Evolutionary conservation across 2,888 invertebrate species (phyloP).

Genomic region (Notodonta ziczac): DNA sequence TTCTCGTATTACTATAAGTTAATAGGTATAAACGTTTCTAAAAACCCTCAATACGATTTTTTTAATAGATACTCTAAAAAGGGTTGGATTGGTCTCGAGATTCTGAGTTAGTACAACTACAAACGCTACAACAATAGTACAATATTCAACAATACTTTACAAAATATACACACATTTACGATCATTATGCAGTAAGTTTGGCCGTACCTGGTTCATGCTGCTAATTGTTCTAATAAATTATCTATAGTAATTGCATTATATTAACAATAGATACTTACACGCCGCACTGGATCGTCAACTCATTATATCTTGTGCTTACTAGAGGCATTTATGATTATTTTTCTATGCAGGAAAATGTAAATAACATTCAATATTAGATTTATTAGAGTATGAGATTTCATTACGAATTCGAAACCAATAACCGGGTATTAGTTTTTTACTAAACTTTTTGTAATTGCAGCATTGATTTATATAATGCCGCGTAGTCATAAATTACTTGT

Average conservation of each 20-base stretch:
- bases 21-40: conserved; percentile 74
- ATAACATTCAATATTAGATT: not conserved
- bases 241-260: conserved; percentile 22
- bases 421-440: too few relatives aligned
- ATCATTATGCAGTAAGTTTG: conserved; percentile 42
- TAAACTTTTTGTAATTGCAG: too few relatives aligned
- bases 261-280: conserved; percentile 8
- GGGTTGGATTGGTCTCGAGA: conserved; percentile 80
- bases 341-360: not conserved
- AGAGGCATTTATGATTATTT: too few relatives aligned
- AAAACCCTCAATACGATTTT: conserved; percentile 67
- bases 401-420: too few relatives aligned
- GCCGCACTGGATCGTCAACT: not conserved
- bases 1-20: conserved; percentile 67
- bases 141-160: conserved; percentile 75
- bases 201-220: conserved; percentile 41
- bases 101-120: conserved; percentile 70
- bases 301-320: too few relatives aligned
- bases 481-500: too few relatives aligned
- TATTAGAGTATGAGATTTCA: too few relatives aligned
- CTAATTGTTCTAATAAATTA: conserved; percentile 28
- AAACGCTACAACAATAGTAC: conserved; percentile 67
- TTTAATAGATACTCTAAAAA: conserved; percentile 75
- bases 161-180: conserved; percentile 72
- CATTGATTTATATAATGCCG: too few relatives aligned